Conservation (phyloP, 2,797 vertebrate species). For the Schizopygopsis malacanthus region DNA sequence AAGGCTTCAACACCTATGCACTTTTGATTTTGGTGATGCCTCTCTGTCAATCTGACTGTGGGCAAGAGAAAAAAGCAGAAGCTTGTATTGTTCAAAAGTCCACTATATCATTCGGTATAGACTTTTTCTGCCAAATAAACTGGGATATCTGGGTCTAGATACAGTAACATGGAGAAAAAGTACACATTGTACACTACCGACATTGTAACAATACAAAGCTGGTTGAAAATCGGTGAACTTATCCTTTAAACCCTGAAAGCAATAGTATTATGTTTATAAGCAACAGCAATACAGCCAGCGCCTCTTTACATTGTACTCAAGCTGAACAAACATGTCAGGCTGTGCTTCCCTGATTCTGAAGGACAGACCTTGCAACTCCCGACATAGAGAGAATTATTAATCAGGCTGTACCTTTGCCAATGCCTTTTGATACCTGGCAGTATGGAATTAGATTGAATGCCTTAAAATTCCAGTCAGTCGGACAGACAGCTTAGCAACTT, state of each 20-base stretch:
- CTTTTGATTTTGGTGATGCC: background rate
- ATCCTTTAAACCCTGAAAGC: background rate
- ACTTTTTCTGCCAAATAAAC: background rate
- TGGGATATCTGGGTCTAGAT: background rate
- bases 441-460: conserved; percentile 78
- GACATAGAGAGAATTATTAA: conserved; percentile 72
- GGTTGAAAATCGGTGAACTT: background rate
- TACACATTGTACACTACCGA: background rate
- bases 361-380: conserved; percentile 63
- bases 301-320: conserved; percentile 12
- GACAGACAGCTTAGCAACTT: conserved; percentile 72
- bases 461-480: conserved; percentile 67
- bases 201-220: background rate
- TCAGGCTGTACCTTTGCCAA: conserved; percentile 68
- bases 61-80: background rate
- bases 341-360: conserved; percentile 51
- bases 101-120: background rate
- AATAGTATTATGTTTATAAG: conserved; percentile 22
- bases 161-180: conserved; percentile 13
- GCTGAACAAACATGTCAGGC: conserved; percentile 12
- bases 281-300: background rate
- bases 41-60: background rate
- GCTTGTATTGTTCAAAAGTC: background rate
- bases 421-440: conserved; percentile 69
- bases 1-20: background rate